phyloP scores from a whole-genome alignment of 2,888 invertebrate species.

The Rambutsinella grinnellia region DNA sequence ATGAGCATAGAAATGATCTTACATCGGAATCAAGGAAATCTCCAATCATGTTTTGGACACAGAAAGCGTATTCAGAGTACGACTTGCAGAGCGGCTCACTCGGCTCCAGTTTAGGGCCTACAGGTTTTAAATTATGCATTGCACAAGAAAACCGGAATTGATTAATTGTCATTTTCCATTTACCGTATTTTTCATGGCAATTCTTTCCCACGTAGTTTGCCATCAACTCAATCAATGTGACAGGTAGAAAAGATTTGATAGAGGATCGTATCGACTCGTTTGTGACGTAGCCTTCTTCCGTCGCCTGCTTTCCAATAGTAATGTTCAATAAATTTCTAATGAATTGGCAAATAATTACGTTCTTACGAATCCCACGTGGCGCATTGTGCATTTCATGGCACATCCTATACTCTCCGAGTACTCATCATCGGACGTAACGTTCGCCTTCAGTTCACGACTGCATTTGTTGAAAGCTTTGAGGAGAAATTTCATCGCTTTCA shows the following conservation, averaged over 20 bases:
- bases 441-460: constrained; percentile 35
- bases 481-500: constrained; percentile 28
- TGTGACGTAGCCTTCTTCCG: too few species aligned
- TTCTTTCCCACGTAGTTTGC: background rate
- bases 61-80: constrained; percentile 36
- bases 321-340: too few species aligned
- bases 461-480: constrained; percentile 32
- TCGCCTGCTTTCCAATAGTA: too few species aligned
- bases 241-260: too few species aligned
- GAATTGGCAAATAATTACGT: too few species aligned
- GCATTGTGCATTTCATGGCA: constrained; percentile 46
- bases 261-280: too few species aligned
- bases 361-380: constrained; percentile 24
- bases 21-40: constrained; percentile 34
- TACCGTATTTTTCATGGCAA: constrained; percentile 35
- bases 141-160: too few species aligned
- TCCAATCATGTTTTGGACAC: constrained; percentile 30
- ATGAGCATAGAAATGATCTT: too few species aligned
- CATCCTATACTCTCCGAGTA: constrained; percentile 43
- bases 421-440: constrained; percentile 19
- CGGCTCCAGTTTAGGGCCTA: constrained; percentile 11
- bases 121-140: too few species aligned
- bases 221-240: background rate
- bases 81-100: constrained; percentile 16
- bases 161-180: too few species aligned